phyloP scores from a whole-genome alignment of 37 sponge, comb jelly and placozoan genomes.

The Hormiphora californensis region DNA sequence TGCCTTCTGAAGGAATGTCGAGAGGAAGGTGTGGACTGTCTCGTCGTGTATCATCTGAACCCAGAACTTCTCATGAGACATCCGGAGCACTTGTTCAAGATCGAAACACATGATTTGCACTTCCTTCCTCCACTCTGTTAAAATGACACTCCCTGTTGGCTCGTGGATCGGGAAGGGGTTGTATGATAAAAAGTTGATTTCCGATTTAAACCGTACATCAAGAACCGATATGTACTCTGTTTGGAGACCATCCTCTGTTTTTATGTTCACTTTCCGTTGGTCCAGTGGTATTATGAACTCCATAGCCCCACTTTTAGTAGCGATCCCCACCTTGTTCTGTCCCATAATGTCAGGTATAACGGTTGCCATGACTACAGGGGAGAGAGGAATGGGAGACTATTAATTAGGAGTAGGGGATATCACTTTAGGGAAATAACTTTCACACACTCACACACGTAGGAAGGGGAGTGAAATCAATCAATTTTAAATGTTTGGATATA shows the following conservation, averaged over 20 bases:
- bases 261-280: background rate
- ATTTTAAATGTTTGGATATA: no score
- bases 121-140: slow-evolving; percentile 6
- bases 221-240: background rate
- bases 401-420: no score
- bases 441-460: no score
- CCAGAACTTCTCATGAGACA: slow-evolving; percentile 18
- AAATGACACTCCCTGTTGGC: background rate
- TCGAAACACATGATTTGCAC: background rate
- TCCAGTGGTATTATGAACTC: no score
- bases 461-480: no score
- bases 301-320: no score
- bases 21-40: slow-evolving; percentile 17
- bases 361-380: no score
- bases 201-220: background rate
- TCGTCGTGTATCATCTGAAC: slow-evolving; percentile 36
- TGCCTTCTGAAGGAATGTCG: slow-evolving; percentile 30
- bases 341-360: no score
- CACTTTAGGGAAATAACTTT: no score
- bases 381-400: no score
- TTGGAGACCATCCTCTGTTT: background rate
- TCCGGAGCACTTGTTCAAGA: background rate
- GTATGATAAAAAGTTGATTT: slow-evolving; percentile 29
- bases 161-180: slow-evolving; percentile 34
- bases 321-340: no score